Conservation (phyloP, 1,140 invertebrate species). For the Atta texana region DNA sequence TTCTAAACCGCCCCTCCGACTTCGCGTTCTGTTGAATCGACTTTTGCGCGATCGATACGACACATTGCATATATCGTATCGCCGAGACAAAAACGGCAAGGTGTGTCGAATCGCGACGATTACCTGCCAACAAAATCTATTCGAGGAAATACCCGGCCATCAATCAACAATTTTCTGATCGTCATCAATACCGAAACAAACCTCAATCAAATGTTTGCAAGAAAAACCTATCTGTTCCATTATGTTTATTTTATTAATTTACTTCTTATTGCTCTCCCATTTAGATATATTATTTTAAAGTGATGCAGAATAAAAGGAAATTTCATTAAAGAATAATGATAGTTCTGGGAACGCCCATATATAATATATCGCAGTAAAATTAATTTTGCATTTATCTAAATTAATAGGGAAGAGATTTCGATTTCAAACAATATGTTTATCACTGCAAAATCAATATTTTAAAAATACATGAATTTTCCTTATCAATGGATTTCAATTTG, state of each 20-base stretch:
- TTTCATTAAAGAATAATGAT: not conserved
- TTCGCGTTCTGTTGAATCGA: not conserved
- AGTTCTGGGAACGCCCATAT: not conserved
- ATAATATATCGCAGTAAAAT: not conserved
- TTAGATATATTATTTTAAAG: not conserved
- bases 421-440: slow-evolving; percentile 16
- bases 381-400: slow-evolving; percentile 12
- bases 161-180: slow-evolving; percentile 20
- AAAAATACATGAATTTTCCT: slow-evolving; percentile 31
- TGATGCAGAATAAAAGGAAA: not conserved
- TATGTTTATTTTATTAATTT: not conserved
- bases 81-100: slow-evolving; percentile 49
- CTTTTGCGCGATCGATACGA: slow-evolving; percentile 33
- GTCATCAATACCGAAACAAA: not conserved
- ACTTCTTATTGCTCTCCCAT: not conserved
- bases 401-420: not conserved
- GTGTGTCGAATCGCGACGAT: slow-evolving; percentile 34
- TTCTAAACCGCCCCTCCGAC: slow-evolving; percentile 49
- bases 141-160: slow-evolving; percentile 20
- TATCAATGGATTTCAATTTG: not conserved
- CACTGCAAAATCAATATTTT: slow-evolving; percentile 20
- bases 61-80: not conserved
- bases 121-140: slow-evolving; percentile 12
- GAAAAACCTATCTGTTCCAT: not conserved
- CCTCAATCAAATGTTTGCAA: not conserved